Base-by-base conservation (phyloP, 2,888 invertebrate species). In the Ceriagrion tenellum region DNA sequence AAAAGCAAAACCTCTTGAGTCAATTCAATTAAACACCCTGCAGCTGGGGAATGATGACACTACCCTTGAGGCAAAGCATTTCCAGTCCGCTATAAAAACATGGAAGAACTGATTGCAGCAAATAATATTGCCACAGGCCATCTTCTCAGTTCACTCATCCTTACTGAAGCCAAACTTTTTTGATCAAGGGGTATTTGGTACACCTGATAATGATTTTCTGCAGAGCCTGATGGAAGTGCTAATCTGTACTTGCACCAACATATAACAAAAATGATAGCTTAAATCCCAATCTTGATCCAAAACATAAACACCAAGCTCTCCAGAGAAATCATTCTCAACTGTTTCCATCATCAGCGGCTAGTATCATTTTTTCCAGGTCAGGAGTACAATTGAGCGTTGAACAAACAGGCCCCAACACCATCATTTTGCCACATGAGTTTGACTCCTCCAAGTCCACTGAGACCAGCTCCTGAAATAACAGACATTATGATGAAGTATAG, bases 361-460 rank as follows among this genome's bases (percentile, higher is more conserved):
- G 56, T 30, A 93, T 93, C 93, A 93, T 93, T 40, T 63, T 93
- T 35, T 93, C 93, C 23, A 93, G 63, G 47, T 93, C 93, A n/a
- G 93, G 93, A 26, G 93, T 93, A n/a, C 93, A 93, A 69, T 93
- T 93, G 69, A 93, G 93, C 12, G 93, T 93, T 13, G 93, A 93
- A 74, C 69, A 93, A 0, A 93, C 69, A 12, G 93, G 93, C 18
- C 93, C 93, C n/a, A 93, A n/a, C 3, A 93, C 93, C 13, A 93
- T 20, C 93, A 93, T 93, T 69, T 63, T 93, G 1, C 93, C 93
- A 47, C 69, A 40, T 26, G 93, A 74, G 2, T 18, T 93, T 69
- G 47, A 40, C 23, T 93, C 69, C 69, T 69, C n/a, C n/a, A 93
- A 93, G 63, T 74, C 93, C 93, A 93, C 93, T 59, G 93, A 93